A percentile compares a stretch with the other conserved stretches of the same genome.
phyloP scores from a whole-genome alignment of 2,113 vertebrate species.

The Ondatra zibethicus region DNA sequence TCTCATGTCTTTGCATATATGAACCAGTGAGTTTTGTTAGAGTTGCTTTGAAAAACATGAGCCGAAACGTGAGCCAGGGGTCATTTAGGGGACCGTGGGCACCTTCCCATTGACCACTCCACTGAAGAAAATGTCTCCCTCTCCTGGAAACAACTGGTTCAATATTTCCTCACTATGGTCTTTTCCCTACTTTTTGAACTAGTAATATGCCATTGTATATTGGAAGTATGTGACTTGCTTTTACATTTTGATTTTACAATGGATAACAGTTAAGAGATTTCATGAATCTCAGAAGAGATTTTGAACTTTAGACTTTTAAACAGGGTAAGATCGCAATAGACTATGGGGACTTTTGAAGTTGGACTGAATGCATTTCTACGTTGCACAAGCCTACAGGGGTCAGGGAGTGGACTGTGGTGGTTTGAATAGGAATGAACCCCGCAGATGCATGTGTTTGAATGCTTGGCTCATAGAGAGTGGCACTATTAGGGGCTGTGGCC shows the following conservation, averaged over 20 bases:
- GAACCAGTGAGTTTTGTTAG: background rate
- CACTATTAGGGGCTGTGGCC: background rate
- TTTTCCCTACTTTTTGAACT: background rate
- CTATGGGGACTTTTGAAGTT: background rate
- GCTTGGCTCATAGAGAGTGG: background rate
- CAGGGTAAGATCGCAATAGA: background rate
- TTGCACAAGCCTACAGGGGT: background rate
- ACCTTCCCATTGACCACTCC: too few species aligned
- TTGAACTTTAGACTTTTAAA: background rate
- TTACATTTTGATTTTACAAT: background rate
- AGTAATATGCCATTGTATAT: background rate
- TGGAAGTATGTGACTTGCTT: background rate
- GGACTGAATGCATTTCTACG: background rate
- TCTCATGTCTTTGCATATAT: too few species aligned
- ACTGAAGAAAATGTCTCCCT: background rate
- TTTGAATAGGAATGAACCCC: background rate
- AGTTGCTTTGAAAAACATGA: background rate
- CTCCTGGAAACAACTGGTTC: background rate
- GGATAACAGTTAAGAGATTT: background rate
- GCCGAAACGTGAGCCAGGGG: background rate
- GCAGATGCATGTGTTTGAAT: background rate
- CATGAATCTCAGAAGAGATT: background rate
- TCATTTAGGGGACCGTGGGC: too few species aligned
- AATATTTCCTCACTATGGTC: background rate
- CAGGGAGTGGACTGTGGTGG: background rate